Evolutionary conservation across 92 coral and sea anemone species (phyloP).

Genomic region (Porites evermanni): DNA sequence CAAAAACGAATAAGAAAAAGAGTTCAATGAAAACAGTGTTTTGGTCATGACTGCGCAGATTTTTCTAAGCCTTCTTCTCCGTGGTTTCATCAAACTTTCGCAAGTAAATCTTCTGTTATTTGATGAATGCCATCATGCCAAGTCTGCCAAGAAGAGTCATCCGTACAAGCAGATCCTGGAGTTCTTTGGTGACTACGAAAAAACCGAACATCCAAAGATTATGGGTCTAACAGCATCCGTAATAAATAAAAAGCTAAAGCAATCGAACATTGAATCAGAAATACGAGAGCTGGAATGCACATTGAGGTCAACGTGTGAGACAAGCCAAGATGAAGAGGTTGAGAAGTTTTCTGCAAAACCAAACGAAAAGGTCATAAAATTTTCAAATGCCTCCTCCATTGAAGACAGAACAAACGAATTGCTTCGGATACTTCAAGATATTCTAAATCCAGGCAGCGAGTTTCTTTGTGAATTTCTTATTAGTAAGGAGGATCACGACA

Average conservation of each 20-base stretch:
- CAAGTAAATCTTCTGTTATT: slow-evolving; percentile 90
- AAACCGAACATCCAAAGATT: slow-evolving; percentile 61
- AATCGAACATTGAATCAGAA: slow-evolving; percentile 70
- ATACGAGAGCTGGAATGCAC: slow-evolving; percentile 76
- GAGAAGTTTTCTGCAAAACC: slow-evolving; percentile 90
- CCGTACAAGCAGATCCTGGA: slow-evolving; percentile 89
- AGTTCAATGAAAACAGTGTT: slow-evolving; percentile 76
- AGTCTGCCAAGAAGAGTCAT: slow-evolving; percentile 87
- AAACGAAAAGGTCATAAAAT: slow-evolving; percentile 45
- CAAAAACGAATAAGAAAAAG: slow-evolving; percentile 64
- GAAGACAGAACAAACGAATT: slow-evolving; percentile 42
- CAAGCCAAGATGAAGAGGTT: slow-evolving; percentile 73
- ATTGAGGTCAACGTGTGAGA: slow-evolving; percentile 81
- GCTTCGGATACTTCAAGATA: slow-evolving; percentile 41
- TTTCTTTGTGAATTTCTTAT: slow-evolving; percentile 79
- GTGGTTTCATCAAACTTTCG: slow-evolving; percentile 67
- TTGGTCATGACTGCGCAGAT: slow-evolving; percentile 97
- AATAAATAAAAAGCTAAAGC: slow-evolving; percentile 86
- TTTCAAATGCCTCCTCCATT: slow-evolving; percentile 15
- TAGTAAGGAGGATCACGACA: slow-evolving; percentile 27
- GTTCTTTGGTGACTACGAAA: slow-evolving; percentile 58
- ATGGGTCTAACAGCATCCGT: slow-evolving; percentile 95
- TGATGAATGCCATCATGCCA: slow-evolving; percentile 99
- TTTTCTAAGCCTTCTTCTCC: slow-evolving; percentile 76
- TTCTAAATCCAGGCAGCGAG: slow-evolving; percentile 55